Percentiles rank a stretch among this genome's conserved stretches.
Conservation (phyloP, 1,140 invertebrate genomes). For the Pseudomyrmex cubaensis region DNA sequence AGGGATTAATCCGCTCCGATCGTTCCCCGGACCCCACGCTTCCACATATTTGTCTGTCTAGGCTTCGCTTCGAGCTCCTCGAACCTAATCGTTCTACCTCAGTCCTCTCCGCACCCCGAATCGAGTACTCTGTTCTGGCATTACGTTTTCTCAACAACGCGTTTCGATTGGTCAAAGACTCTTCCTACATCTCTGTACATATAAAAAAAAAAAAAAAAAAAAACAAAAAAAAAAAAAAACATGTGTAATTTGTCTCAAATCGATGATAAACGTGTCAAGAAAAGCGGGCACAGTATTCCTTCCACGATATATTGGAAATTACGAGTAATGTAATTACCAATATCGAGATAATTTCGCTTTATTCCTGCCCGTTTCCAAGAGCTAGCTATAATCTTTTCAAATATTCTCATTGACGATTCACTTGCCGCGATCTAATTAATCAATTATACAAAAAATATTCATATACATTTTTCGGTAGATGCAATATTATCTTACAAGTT, state of each 20-base stretch:
- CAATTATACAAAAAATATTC: conserved; percentile 1
- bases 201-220: background rate
- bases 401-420: conserved; percentile 10
- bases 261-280: background rate
- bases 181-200: conserved; percentile 31
- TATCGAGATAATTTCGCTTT: conserved; percentile 25
- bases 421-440: conserved; percentile 26
- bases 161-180: conserved; percentile 19
- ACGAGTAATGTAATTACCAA: conserved; percentile 19
- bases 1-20: conserved; percentile 63
- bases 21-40: conserved; percentile 68
- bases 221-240: background rate
- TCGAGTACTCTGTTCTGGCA: conserved; percentile 39
- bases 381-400: conserved; percentile 37
- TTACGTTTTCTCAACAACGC: background rate
- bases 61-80: conserved; percentile 65
- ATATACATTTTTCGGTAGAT: conserved; percentile 2
- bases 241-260: background rate
- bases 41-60: conserved; percentile 68
- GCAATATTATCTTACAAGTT: background rate
- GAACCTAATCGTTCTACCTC: background rate
- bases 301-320: conserved; percentile 36
- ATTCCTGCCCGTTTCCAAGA: conserved; percentile 29
- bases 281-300: conserved; percentile 40
- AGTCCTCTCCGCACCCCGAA: background rate